phyloP scores from a whole-genome alignment of 1,140 invertebrate species.

The Oscheius sp. region DNA sequence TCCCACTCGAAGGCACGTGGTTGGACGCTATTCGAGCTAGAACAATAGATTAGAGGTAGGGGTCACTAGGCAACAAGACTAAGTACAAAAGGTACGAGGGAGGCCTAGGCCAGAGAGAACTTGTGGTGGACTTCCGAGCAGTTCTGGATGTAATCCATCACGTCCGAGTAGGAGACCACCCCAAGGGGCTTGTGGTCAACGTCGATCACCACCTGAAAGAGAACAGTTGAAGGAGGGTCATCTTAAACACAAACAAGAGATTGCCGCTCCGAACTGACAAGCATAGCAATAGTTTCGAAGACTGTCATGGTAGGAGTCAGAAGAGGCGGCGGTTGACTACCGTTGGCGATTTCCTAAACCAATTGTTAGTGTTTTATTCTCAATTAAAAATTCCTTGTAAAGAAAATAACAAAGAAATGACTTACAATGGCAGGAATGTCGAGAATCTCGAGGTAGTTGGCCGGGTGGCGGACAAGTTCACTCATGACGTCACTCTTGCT shows the following conservation, averaged over 20 bases:
- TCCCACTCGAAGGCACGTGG: no score
- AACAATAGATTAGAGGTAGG: no score
- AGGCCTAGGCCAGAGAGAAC: not conserved
- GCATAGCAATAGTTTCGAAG: slow-evolving; percentile 14
- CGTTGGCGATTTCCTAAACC: not conserved
- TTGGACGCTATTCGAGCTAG: no score
- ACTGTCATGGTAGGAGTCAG: slow-evolving; percentile 9
- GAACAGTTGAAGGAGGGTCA: not conserved
- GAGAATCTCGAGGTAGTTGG: slow-evolving; percentile 35
- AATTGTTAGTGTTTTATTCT: no score
- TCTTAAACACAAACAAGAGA: not conserved
- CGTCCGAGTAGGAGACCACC: slow-evolving; percentile 3
- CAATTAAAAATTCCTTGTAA: not conserved
- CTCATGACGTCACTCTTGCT: slow-evolving; percentile 34
- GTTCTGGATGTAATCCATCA: slow-evolving; percentile 32
- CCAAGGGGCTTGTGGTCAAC: slow-evolving; percentile 5
- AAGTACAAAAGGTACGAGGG: no score
- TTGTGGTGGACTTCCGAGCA: slow-evolving; percentile 16
- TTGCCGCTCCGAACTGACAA: not conserved
- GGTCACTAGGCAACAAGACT: no score
- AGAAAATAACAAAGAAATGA: not conserved
- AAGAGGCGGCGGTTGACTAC: not conserved
- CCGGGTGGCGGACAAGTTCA: slow-evolving; percentile 33
- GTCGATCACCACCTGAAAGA: slow-evolving; percentile 10
- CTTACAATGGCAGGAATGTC: slow-evolving; percentile 34